Conservation (phyloP, 2,888 invertebrate genomes). For the Hanleya hanleyi region DNA sequence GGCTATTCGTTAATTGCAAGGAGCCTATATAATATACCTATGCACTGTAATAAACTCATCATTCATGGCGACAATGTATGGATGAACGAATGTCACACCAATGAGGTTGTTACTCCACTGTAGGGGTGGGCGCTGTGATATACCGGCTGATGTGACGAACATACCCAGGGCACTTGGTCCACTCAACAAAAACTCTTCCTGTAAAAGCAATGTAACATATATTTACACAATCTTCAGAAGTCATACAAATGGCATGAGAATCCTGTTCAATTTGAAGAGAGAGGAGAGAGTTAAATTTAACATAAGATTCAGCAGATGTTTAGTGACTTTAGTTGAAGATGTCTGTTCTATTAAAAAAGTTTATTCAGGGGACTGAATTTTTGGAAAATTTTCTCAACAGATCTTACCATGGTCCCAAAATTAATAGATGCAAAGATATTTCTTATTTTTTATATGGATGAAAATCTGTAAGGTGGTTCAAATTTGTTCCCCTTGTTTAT, state of each 20-base stretch:
- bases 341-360: too few species aligned
- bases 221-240: not conserved
- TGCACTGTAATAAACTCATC: constrained; percentile 75
- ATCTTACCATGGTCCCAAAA: too few species aligned
- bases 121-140: constrained; percentile 77
- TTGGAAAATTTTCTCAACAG: too few species aligned
- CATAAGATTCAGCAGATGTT: too few species aligned
- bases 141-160: constrained; percentile 76
- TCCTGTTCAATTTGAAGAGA: not conserved
- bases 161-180: constrained; percentile 77
- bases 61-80: constrained; percentile 75
- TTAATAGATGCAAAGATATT: too few species aligned
- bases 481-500: too few species aligned
- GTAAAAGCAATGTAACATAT: constrained; percentile 30
- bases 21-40: too few species aligned
- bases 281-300: not conserved
- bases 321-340: too few species aligned
- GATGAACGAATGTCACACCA: constrained; percentile 73
- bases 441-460: too few species aligned
- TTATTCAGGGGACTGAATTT: too few species aligned
- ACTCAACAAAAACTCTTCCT: constrained; percentile 77
- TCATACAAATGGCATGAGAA: not conserved
- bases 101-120: constrained; percentile 74
- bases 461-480: too few species aligned
- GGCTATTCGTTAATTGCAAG: too few species aligned